Conservation (phyloP, 2,888 invertebrate species). For the Heliconius aoede region DNA sequence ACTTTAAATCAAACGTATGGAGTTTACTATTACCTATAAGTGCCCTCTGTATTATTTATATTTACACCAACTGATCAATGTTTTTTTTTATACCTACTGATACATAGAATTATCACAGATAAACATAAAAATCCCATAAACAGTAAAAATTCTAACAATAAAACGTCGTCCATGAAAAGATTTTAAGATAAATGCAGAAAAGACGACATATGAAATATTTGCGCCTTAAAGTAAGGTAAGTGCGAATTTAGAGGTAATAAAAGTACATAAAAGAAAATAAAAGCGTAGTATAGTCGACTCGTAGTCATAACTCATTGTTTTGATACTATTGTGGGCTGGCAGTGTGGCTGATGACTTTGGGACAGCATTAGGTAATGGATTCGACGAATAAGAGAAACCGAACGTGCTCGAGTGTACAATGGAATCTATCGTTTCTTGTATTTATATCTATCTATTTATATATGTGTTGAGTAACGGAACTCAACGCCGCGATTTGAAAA, state of each 20-base stretch:
- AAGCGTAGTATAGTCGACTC: conserved; percentile 69
- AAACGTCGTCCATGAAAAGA: conserved; percentile 37
- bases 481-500: too few species aligned
- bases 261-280: conserved; percentile 76
- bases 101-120: background rate
- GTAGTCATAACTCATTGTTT: conserved; percentile 73
- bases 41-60: too few species aligned
- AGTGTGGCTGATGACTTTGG: conserved; percentile 58
- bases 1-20: too few species aligned
- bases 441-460: too few species aligned
- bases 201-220: conserved; percentile 58
- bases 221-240: conserved; percentile 56
- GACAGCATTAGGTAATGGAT: conserved; percentile 78
- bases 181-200: conserved; percentile 53
- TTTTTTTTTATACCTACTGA: too few species aligned
- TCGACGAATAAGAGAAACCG: conserved; percentile 61
- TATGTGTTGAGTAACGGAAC: too few species aligned
- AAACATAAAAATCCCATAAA: conserved; percentile 26
- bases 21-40: too few species aligned
- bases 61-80: too few species aligned
- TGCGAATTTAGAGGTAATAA: conserved; percentile 72
- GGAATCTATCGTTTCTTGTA: conserved; percentile 5
- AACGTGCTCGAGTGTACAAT: conserved; percentile 38
- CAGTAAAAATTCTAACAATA: conserved; percentile 40
- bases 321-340: conserved; percentile 57